Evolutionary conservation across 2,888 invertebrate genomes (phyloP).

Genomic region (Polydesmus complanatus): DNA sequence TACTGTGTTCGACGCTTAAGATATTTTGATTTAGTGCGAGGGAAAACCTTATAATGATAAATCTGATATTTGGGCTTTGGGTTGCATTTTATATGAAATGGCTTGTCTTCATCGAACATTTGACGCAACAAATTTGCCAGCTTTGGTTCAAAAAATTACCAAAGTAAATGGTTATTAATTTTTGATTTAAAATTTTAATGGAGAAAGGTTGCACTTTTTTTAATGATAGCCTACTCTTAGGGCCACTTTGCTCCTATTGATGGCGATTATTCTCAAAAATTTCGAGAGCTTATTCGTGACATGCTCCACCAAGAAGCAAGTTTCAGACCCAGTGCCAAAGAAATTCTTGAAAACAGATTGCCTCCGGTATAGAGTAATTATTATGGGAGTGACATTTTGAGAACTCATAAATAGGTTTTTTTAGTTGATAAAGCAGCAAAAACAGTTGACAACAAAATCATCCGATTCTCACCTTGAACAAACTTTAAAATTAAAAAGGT

Average conservation of each 20-base stretch:
- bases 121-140: slow-evolving; percentile 55
- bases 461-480: no score
- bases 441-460: not conserved
- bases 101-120: slow-evolving; percentile 55
- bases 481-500: no score
- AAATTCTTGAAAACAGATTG: slow-evolving; percentile 42
- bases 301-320: slow-evolving; percentile 48
- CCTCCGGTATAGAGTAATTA: slow-evolving; percentile 25
- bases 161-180: slow-evolving; percentile 33
- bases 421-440: not conserved
- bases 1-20: not conserved
- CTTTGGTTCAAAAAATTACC: slow-evolving; percentile 58
- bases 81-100: slow-evolving; percentile 62
- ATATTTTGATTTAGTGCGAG: slow-evolving; percentile 44
- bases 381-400: not conserved
- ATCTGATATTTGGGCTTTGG: slow-evolving; percentile 63
- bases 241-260: slow-evolving; percentile 53
- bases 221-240: slow-evolving; percentile 29
- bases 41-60: slow-evolving; percentile 60
- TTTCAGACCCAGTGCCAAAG: slow-evolving; percentile 46
- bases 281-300: slow-evolving; percentile 46
- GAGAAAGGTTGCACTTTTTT: not conserved
- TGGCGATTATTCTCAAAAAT: slow-evolving; percentile 46
- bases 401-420: not conserved
- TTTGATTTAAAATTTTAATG: not conserved